Evolutionary conservation across 2,888 invertebrate genomes (phyloP), one percentile per base, ranked within the genome.

Genomic region (Pristionchus mayeri): DNA sequence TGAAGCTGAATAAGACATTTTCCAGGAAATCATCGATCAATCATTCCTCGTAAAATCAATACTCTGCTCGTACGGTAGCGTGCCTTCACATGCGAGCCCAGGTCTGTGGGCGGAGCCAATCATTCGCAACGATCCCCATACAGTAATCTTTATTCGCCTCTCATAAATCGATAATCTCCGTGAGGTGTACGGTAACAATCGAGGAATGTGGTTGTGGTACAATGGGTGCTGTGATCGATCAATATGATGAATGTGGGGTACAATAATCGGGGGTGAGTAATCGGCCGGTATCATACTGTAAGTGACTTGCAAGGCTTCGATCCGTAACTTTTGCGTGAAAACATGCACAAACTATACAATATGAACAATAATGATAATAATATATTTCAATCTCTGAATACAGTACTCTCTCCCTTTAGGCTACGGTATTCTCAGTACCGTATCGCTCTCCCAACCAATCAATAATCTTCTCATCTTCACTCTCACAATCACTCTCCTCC

Each of bases 101-200:
- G 18, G 9, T n/a, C n/a, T n/a, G n/a, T 24, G 71, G 71, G 71
- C 71, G 30, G 44, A 40, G 4, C 16, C 24, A 44, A 24, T 40
- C 40, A 44, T 21, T 71, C 71, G 40, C 18, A 71, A 40, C 40
- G 7, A 40, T 24, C 9, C 71, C 71, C 40, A 13, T 24, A 63
- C 63, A 71, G 71, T 71, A 71, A 40, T 71, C 71, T 71, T 71
- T 71, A 71, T 71, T 71, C 40, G 40, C 71, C 71, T 71, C 71
- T 71, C 40, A 71, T 71, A 40, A 44, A 71, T 71, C 71, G 71
- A 71, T 71, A 71, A 63, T 37, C 34, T 71, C 44, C n/a, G 40
- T n/a, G 71, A 13, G 40, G 30, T 13, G 40, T 71, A 71, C 71
- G 71, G 71, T 71, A 71, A 71, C 71, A 71, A 71, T 71, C 40